A percentile compares a stretch with the other conserved stretches of the same genome.
These are phyloP conservation scores for Leptatherina wallacei DNA, from an alignment of 2,797 vertebrate genomes.

Conservation along the genomic window DNA sequence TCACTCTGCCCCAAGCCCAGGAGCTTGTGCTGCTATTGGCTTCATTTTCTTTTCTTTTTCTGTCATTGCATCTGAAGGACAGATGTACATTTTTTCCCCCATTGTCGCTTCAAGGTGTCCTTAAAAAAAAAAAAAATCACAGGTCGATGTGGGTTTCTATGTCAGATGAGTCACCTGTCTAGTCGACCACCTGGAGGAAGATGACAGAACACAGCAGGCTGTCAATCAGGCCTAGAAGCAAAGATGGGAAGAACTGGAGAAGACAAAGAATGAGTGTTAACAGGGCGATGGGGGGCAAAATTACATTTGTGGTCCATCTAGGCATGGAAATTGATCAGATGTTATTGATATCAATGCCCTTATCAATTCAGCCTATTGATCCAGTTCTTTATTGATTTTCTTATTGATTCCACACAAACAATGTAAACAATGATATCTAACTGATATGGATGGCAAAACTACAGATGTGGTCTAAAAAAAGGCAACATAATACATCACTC, in stretches of 20 bases:
- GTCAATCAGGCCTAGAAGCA: slow-evolving; percentile 58
- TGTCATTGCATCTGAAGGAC: slow-evolving; percentile 42
- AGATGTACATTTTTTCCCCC: not conserved
- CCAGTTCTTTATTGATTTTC: no score
- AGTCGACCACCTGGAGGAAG: slow-evolving; percentile 51
- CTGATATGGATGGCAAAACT: no score
- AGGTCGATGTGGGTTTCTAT: slow-evolving; percentile 22
- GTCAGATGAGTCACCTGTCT: slow-evolving; percentile 56
- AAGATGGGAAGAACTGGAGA: slow-evolving; percentile 1
- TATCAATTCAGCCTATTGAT: no score
- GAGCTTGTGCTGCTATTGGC: slow-evolving; percentile 3
- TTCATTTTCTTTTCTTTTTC: slow-evolving; percentile 27
- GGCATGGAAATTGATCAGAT: no score
- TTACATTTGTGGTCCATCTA: no score
- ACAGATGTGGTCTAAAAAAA: no score
- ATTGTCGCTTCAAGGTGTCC: slow-evolving; percentile 43
- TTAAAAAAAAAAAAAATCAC: slow-evolving; percentile 44
- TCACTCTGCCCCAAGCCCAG: slow-evolving; percentile 22
- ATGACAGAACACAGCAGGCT: slow-evolving; percentile 55
- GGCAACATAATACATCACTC: no score
- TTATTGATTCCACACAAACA: no score
- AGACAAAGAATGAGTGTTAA: slow-evolving; percentile 10
- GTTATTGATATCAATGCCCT: no score
- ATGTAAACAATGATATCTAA: no score
- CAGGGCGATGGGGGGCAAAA: not conserved